phyloP scores from a whole-genome alignment of 2,797 vertebrate genomes.

The Saxicola maurus region DNA sequence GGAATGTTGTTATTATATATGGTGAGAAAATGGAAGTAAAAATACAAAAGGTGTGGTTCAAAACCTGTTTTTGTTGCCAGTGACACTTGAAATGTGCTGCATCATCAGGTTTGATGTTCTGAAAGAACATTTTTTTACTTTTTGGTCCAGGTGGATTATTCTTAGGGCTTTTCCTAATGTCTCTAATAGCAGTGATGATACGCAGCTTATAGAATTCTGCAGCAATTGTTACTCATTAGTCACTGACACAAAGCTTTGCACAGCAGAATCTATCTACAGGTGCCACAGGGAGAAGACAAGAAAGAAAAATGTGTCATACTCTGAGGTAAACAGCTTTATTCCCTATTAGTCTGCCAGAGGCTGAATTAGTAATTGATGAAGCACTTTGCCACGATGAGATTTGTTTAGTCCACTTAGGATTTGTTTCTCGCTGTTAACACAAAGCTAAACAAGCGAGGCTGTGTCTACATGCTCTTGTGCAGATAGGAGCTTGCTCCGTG shows the following conservation, averaged over 20 bases:
- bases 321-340: conserved; percentile 29
- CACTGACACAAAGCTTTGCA: conserved; percentile 9
- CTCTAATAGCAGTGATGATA: not conserved
- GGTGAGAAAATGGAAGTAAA: not conserved
- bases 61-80: not conserved
- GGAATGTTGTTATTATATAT: not conserved
- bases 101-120: not conserved
- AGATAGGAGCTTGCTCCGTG: not conserved
- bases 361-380: conserved; percentile 53
- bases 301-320: conserved; percentile 3
- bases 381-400: conserved; percentile 19
- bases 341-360: conserved; percentile 17
- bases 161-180: not conserved
- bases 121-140: not conserved
- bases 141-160: not conserved
- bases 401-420: conserved; percentile 32
- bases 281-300: conserved; percentile 18
- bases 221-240: not conserved
- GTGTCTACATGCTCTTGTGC: not conserved
- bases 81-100: not conserved
- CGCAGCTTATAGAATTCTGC: not conserved
- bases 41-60: not conserved
- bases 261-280: conserved; percentile 1
- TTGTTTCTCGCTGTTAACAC: not conserved
- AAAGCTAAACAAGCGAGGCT: not conserved